Base-by-base conservation (phyloP, 1,140 invertebrate species). In the Popillia japonica region DNA sequence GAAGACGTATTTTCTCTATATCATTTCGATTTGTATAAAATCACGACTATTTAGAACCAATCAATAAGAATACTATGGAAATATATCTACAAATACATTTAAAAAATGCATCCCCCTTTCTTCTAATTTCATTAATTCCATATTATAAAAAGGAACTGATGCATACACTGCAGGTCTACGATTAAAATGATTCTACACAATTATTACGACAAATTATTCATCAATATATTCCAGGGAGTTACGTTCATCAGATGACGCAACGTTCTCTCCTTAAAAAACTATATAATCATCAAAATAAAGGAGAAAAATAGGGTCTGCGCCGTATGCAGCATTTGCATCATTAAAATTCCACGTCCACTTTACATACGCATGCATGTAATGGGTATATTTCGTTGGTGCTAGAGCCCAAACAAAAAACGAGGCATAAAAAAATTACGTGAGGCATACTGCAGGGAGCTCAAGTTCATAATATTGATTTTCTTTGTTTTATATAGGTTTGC, bases 51-150 rank as follows among this genome's bases (percentile, higher is more conserved):
- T 55, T 55, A 55, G 48, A 17, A n/a, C 11, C 14, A 55, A 55
- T 55, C 48, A n/a, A 55, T 55, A 55, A 55, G 17, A 55, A 17
- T 17, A 55, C 48, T 55, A 55, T 55, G 48, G 48, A 55, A 55
- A 55, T 55, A 55, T 17, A 55, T 34, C 27, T 14, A 55, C 14
- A n/a, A 55, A 55, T n/a, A 55, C 48, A 55, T 17, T 14, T 34
- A 34, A 34, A 34, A 34, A 34, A 34, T 34, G 4, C 14, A 55
- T 55, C 11, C 48, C 48, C 17, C 17, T 34, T 34, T 4, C 48
- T 55, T 55, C 14, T 34, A 34, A 34, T 34, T 55, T 55, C 17
- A 55, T 55, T 55, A 55, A 55, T 55, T 55, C 48, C 6, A 17
- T 55, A 55, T 55, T 55, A 55, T 14, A 55, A 55, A 11, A n/a